Evolutionary conservation across 1,140 invertebrate species (phyloP), one percentile per base, ranked within the genome.

Genomic region (Asbolus verrucosus): DNA sequence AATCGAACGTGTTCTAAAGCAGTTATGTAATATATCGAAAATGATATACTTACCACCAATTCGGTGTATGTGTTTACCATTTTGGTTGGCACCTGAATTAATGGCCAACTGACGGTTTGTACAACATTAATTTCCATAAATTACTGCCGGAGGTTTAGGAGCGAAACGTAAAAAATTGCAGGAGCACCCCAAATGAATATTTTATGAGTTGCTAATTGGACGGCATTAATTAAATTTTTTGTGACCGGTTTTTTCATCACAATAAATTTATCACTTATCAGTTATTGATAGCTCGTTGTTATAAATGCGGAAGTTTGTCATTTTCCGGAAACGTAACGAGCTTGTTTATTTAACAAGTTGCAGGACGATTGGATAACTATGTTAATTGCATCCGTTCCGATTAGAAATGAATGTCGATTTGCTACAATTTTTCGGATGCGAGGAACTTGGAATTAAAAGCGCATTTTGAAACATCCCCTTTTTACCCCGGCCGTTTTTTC

Each of bases 331-430:
- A 27, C 11, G 21, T 4, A n/a, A 36, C 33, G 33, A 3, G 24
- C 8, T 27, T 38, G 33, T 38, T n/a, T 27, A 38, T 38, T 38
- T n/a, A n/a, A n/a, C n/a, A n/a, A 38, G 4, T 46, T 13, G 9
- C 9, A 27, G 46, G 19, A 54, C 13, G 46, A 54, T 54, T 27
- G 46, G 21, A 54, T 54, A 54, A 54, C 21, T 11, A 54, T 54
- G 46, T 54, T 54, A 54, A 54, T 54, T 54, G 46, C 46, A 54
- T 54, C 21, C 21, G 46, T 15, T 27, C 6, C 21, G 46, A 54
- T 54, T 54, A 54, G n/a, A n/a, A n/a, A n/a, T 9, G 18, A 43
- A 6, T 19, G 15, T 16, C 6, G 14, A 46, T 19, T 6, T 27
- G 24, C 3, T 27, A 27, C n/a, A n/a, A n/a, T n/a, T n/a, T n/a